Base-by-base conservation (phyloP, 2,888 invertebrate species). In the Caenorhabditis auriculariae region DNA sequence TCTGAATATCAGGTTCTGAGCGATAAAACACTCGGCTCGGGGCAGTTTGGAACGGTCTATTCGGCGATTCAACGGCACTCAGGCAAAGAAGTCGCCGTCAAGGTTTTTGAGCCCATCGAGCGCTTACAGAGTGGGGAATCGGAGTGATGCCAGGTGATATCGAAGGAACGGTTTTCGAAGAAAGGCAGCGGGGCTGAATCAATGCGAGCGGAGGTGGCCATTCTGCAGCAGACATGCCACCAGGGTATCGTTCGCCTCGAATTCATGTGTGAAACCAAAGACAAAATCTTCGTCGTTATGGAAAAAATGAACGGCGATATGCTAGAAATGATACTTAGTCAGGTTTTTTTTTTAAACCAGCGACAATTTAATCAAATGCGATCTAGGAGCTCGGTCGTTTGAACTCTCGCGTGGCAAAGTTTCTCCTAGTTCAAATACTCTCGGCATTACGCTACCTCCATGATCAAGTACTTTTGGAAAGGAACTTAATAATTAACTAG, bases 41-140 rank as follows among this genome's bases (percentile, higher is more conserved):
- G 98, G 0, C 98, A 98, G 85, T 98, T 98, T 85, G 98, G 98
- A 52, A 93, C 93, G 74, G 98, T 98, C 38, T 98, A 96, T 84
- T 94, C 92, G 57, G 96, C 94, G 79, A 71, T 81, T 27, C 78
- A 81, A 38, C 58, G 81, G 19, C 71, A 74, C 44, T 66, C 72
- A 1, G 76, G 80, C 19, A 64, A 76, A n/a, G 74, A 76, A 41
- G 81, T 81, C 17, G 81, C 81, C 2, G 76, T 81, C 19, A 81
- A 81, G 65, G 80, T 74, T n/a, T n/a, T n/a, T n/a, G n/a, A n/a
- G n/a, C n/a, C n/a, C n/a, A n/a, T n/a, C n/a, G n/a, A n/a, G n/a
- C n/a, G n/a, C n/a, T n/a, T n/a, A n/a, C n/a, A n/a, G n/a, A n/a
- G n/a, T 32, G 9, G n/a, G 9, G 35, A 32, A 32, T 32, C n/a